Evolutionary conservation across 2,113 vertebrate species (phyloP).

Genomic region (Hemiscyllium ocellatum): DNA sequence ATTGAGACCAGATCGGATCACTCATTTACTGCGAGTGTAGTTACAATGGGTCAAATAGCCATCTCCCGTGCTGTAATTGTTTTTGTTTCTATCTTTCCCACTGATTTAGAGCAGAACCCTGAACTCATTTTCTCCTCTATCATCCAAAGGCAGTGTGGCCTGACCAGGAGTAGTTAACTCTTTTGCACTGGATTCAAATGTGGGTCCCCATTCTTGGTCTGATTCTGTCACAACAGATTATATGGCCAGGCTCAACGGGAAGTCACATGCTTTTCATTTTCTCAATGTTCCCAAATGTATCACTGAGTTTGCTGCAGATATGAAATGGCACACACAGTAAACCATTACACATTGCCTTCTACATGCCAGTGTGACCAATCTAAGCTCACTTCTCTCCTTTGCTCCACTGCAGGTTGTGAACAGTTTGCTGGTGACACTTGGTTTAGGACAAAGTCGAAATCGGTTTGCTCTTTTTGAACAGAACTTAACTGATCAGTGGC

Average conservation of each 20-base stretch:
- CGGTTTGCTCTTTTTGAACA: conserved; percentile 83
- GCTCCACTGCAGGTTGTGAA: conserved; percentile 67
- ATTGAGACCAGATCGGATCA: too few species aligned
- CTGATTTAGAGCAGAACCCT: too few species aligned
- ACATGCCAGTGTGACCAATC: neutral
- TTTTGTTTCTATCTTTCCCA: too few species aligned
- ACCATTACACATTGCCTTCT: neutral
- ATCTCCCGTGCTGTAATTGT: too few species aligned
- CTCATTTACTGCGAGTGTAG: too few species aligned
- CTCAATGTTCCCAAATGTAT: neutral
- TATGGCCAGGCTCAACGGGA: neutral
- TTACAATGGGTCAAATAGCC: too few species aligned
- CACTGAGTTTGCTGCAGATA: neutral
- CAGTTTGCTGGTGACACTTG: conserved; percentile 75
- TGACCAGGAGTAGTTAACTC: neutral
- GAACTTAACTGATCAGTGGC: conserved; percentile 71
- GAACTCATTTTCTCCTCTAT: too few species aligned
- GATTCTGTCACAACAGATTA: neutral
- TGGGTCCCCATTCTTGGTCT: neutral
- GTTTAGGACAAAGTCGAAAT: conserved; percentile 78
- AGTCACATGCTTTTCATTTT: neutral
- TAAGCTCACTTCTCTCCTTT: conserved; percentile 20
- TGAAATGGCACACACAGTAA: neutral
- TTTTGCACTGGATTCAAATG: neutral
- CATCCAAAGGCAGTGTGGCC: neutral